A percentile compares a stretch with the other conserved stretches of the same genome.
Conservation (phyloP, 37 sponge, comb jelly and placozoan species). For the Theonella swinhoei region DNA sequence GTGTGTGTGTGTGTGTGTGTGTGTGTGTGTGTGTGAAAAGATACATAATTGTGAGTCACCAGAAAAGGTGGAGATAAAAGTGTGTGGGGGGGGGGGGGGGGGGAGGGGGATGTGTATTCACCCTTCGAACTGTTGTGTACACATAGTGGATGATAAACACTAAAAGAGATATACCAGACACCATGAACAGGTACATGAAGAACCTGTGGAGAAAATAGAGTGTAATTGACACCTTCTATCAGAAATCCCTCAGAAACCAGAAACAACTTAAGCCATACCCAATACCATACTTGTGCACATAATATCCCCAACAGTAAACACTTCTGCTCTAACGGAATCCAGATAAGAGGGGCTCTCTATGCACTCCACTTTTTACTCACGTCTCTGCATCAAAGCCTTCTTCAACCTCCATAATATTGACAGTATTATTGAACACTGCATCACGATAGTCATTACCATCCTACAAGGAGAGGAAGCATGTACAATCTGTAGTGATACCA, state of each 20-base stretch:
- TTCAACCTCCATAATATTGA: slow-evolving; percentile 87
- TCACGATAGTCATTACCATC: slow-evolving; percentile 79
- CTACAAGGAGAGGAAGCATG: slow-evolving; percentile 21
- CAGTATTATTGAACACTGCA: slow-evolving; percentile 95
- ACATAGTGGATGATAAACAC: slow-evolving; percentile 88
- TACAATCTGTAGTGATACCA: neutral
- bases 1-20: too few species aligned
- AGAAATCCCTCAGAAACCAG: neutral
- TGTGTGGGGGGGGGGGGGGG: too few species aligned
- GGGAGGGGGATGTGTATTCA: too few species aligned
- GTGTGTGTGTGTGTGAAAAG: too few species aligned
- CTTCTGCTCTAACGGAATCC: too few species aligned
- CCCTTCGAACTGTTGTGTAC: slow-evolving; percentile 74
- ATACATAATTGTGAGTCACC: too few species aligned
- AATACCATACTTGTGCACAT: too few species aligned
- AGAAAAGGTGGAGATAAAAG: too few species aligned
- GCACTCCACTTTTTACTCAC: too few species aligned
- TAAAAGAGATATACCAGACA: slow-evolving; percentile 77
- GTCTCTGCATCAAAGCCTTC: slow-evolving; percentile 95
- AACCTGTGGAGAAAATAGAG: slow-evolving; percentile 41
- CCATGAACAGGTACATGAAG: slow-evolving; percentile 96
- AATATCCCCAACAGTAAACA: too few species aligned
- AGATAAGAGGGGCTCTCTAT: too few species aligned
- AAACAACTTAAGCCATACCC: neutral
- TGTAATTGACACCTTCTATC: neutral